Evolutionary conservation across 2,113 vertebrate genomes (phyloP), one percentile per base, ranked within the genome.

Genomic region (Hypanus sabinus): DNA sequence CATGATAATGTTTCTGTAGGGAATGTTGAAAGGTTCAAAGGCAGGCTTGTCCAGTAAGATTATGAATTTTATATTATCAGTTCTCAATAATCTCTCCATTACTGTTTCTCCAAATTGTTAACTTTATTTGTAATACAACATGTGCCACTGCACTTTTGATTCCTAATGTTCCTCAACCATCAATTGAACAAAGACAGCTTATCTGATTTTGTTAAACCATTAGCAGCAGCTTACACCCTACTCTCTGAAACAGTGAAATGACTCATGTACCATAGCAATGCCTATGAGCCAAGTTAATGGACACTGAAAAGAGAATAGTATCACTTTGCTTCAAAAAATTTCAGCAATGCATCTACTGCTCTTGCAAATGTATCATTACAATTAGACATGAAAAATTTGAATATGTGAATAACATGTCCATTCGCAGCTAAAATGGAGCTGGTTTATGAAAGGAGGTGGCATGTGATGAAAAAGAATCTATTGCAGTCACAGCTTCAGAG

Each of bases 371-470:
- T 70, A 46, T 30, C 22, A 24, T 30, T 70, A n/a, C 65, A 81
- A 83, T 79, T 83, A n/a, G 77, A 94, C 70, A 94, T 81, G 94
- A 94, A 62, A 18, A 62, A 94, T 27, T 57, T 73, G 33, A 38
- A 87, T 71, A 0, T 65, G 16, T 46, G 30, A 92, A 70, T 36
- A 16, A 18, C 8, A 4, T 6, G 14, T 2, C 62, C 68, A 92
- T 2, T 9, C 22, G 71, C 7, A 57, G 55, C 57, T 60, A 62
- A 93, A 68, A 92, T 46, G 12, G 77, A 77, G 75, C 62, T 36
- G 62, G 87, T 93, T 90, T 57, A 76, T 76, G 70, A 75, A 75
- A 5, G 30, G 27, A 33, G 27, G 68, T 60, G 27, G 5, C 5
- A 24, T 73, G 68, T 2, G 68, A 70, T 46, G 46, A 46, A 18